These are phyloP conservation scores for Pogonognathellus flavescens DNA, from an alignment of 1,140 invertebrate species.

Conservation along the genomic window DNA sequence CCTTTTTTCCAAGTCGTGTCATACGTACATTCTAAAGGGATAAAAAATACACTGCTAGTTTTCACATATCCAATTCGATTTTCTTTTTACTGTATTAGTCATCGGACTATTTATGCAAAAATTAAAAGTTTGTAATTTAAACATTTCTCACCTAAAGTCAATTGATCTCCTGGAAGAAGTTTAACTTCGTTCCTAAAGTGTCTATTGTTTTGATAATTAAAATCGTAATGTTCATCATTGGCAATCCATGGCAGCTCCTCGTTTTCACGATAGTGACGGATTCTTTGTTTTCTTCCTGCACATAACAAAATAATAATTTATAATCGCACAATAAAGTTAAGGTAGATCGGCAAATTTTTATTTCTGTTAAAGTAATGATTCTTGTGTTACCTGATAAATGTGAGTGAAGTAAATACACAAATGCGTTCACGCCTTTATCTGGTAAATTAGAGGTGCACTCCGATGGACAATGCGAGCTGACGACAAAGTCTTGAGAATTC, in stretches of 20 bases:
- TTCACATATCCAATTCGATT: too few relatives aligned
- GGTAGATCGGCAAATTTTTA: too few relatives aligned
- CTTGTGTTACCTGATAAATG: slow-evolving; percentile 52
- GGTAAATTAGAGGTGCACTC: slow-evolving; percentile 70
- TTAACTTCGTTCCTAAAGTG: neutral
- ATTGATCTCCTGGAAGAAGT: slow-evolving; percentile 54
- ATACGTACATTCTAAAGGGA: slow-evolving; percentile 53
- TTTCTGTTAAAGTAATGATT: too few relatives aligned
- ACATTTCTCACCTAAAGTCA: slow-evolving; percentile 54
- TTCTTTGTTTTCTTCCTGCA: slow-evolving; percentile 34
- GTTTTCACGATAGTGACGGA: slow-evolving; percentile 42
- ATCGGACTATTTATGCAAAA: too few relatives aligned
- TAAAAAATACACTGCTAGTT: too few relatives aligned
- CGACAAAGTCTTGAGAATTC: slow-evolving; percentile 10
- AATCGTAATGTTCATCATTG: slow-evolving; percentile 55
- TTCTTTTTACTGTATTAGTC: too few relatives aligned
- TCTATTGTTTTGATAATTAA: slow-evolving; percentile 52
- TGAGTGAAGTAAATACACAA: slow-evolving; percentile 45
- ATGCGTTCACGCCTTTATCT: slow-evolving; percentile 26
- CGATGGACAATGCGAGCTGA: slow-evolving; percentile 51
- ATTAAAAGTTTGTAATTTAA: too few relatives aligned
- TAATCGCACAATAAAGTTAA: too few relatives aligned
- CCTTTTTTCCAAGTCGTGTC: slow-evolving; percentile 55
- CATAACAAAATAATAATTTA: neutral
- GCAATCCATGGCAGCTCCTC: slow-evolving; percentile 52